Evolutionary conservation across 2,797 vertebrate genomes (phyloP), one percentile per base, ranked within the genome.

Genomic region (Pachyuromys duprasi): DNA sequence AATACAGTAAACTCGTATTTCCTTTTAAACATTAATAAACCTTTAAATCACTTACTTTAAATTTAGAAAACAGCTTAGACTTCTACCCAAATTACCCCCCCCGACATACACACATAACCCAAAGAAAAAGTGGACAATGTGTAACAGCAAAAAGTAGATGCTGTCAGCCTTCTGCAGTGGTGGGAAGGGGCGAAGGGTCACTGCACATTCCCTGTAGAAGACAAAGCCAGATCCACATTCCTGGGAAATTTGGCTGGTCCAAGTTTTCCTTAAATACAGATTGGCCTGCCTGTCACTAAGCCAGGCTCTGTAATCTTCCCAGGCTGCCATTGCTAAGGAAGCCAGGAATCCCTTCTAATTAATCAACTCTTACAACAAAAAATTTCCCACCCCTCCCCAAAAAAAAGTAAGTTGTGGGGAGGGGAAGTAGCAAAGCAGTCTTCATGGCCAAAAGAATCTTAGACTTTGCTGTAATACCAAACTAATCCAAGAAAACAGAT

Each of bases 271-370:
- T 91, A 97, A 96, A 96, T 93, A 98, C 90, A 97, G 94, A 96
- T 90, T 95, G 91, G 93, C 96, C 97, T 97, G 92, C 97, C 97
- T 98, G 90, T 95, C 97, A 97, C 97, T 97, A 98, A 98, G 96
- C 94, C 97, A 97, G 91, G 89, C 84, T 93, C 95, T 92, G 95
- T 84, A 98, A 97, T 74, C 79, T 98, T 94, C 75, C 53, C 93
- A 94, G 98, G 96, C 82, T 98, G 96, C 86, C 91, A 86, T 70
- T 60, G 55, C 72, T 88, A 95, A 53, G 95, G 80, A 95, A 92
- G 84, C 87, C 96, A 97, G 86, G 89, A 98, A 97, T 69, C 89
- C 70, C 96, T 96, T 97, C 93, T 79, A 97, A 96, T 97, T 97
- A 98, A 98, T 98, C 93, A 97, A 83, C 79, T 75, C 94, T 93